Evolutionary conservation across 2,888 invertebrate species (phyloP).

Genomic region (Phymatocera aterrima): DNA sequence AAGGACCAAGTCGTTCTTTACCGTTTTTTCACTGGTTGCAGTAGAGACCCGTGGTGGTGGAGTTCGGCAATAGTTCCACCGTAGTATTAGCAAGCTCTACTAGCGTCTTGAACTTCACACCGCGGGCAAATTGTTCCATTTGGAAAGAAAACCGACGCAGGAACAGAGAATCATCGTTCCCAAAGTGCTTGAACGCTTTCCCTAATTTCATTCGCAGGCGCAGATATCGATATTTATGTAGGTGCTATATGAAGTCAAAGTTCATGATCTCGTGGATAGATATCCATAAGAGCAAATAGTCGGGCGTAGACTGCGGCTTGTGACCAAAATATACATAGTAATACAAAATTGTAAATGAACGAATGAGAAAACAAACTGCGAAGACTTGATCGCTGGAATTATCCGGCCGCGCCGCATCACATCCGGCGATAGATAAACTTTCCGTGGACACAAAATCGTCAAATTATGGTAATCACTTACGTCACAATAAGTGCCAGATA

Average conservation of each 20-base stretch:
- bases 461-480: constrained; percentile 35
- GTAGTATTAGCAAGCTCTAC: too few species aligned
- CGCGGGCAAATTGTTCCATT: too few species aligned
- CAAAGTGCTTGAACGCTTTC: too few species aligned
- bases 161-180: too few species aligned
- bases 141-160: too few species aligned
- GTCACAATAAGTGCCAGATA: constrained; percentile 33
- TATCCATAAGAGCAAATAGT: not conserved
- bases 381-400: not conserved
- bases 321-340: not conserved
- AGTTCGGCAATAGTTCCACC: not conserved
- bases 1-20: constrained; percentile 14
- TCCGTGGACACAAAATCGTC: constrained; percentile 7
- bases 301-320: not conserved
- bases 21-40: not conserved
- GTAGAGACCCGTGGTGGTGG: too few species aligned
- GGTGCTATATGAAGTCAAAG: too few species aligned
- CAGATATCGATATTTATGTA: too few species aligned
- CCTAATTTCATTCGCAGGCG: too few species aligned
- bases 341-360: not conserved
- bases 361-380: not conserved
- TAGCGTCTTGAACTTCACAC: too few species aligned
- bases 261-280: too few species aligned
- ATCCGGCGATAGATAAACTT: constrained; percentile 10
- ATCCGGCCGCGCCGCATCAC: not conserved